These are phyloP conservation scores for Phylloscopus collybita DNA, from an alignment of 2,797 vertebrate species.

Conservation along the genomic window DNA sequence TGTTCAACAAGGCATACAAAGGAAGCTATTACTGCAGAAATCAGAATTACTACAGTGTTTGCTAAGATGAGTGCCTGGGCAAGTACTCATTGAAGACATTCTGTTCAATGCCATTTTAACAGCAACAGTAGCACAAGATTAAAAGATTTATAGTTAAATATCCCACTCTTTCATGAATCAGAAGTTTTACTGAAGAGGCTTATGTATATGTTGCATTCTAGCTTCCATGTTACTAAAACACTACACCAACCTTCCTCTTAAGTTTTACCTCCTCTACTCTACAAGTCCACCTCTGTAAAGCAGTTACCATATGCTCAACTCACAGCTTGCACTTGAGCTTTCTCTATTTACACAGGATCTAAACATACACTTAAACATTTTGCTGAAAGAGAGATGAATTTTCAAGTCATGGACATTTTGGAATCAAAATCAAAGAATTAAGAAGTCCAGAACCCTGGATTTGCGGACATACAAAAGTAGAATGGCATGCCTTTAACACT, in stretches of 20 bases:
- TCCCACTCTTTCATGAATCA: not conserved
- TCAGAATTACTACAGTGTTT: not conserved
- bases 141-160: not conserved
- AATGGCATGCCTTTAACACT: not conserved
- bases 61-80: not conserved
- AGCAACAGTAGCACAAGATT: not conserved
- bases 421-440: not conserved
- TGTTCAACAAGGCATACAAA: not conserved
- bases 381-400: not conserved
- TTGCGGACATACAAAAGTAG: not conserved
- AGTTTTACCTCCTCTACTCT: constrained; percentile 20
- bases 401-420: not conserved
- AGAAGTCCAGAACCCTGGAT: not conserved
- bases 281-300: constrained; percentile 30
- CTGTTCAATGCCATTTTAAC: not conserved
- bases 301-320: not conserved
- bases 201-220: not conserved
- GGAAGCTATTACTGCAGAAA: not conserved
- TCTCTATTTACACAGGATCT: not conserved
- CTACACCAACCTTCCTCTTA: constrained; percentile 1
- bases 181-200: not conserved
- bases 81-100: not conserved
- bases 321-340: constrained; percentile 9
- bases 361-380: not conserved
- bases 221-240: constrained; percentile 17